These are phyloP conservation scores for Dallia pectoralis DNA, from an alignment of 2,797 vertebrate genomes.

Conservation along the genomic window DNA sequence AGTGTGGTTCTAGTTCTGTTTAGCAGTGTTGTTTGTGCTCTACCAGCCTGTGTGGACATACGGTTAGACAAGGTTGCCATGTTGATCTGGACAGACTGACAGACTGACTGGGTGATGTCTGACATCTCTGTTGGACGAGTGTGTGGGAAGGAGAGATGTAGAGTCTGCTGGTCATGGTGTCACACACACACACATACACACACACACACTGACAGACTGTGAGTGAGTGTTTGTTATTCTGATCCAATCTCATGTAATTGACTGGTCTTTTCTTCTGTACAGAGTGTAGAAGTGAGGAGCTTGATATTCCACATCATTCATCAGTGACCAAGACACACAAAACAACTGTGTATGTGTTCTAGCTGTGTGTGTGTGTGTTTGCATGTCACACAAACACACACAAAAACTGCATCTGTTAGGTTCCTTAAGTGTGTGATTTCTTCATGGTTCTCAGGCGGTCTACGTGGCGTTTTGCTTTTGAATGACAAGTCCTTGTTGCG, in stretches of 20 bases:
- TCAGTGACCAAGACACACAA: conserved; percentile 56
- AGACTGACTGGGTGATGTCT: background rate
- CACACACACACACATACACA: conserved; percentile 29
- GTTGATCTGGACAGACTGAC: background rate
- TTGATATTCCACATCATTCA: conserved; percentile 63
- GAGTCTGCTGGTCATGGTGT: background rate
- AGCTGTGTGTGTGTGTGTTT: conserved; percentile 19
- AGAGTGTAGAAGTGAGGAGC: conserved; percentile 68
- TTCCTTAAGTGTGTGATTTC: background rate
- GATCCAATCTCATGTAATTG: conserved; percentile 64
- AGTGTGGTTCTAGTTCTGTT: conserved; percentile 8
- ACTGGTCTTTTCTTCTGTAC: conserved; percentile 73
- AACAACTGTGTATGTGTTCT: conserved; percentile 46
- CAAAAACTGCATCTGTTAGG: background rate
- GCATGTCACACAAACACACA: background rate
- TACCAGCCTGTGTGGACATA: conserved; percentile 12
- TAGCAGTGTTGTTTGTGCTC: conserved; percentile 39
- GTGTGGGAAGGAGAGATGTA: background rate
- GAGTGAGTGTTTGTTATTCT: conserved; percentile 59
- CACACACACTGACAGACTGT: conserved; percentile 10
- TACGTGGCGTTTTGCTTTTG: conserved; percentile 14
- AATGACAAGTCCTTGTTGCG: conserved; percentile 32
- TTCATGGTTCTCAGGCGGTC: background rate
- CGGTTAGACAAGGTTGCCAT: conserved; percentile 13
- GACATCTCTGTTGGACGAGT: background rate